Conservation (phyloP, 2,797 vertebrate species). For the Psittacula echo region DNA sequence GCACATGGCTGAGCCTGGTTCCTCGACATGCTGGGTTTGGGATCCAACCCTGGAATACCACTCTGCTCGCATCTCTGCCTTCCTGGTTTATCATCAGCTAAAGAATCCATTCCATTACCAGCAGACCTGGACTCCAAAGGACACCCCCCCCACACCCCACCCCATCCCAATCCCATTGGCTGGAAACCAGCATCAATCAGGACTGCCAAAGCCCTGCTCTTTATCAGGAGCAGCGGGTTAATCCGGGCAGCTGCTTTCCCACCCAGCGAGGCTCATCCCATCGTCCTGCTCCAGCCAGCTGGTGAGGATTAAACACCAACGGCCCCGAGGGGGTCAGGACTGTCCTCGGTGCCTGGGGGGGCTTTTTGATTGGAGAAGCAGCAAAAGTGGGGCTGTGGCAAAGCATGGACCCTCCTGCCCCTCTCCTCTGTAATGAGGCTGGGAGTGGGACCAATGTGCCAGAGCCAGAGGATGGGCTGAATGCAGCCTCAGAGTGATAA, state of each 20-base stretch:
- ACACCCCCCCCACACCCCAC: neutral
- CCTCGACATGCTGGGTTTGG: fast-evolving
- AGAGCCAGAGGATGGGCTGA: neutral
- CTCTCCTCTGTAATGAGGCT: neutral
- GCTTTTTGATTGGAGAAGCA: neutral
- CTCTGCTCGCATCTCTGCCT: neutral
- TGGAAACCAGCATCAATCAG: neutral
- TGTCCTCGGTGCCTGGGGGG: fast-evolving
- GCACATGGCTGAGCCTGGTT: neutral
- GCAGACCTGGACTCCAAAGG: neutral
- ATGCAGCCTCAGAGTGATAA: neutral
- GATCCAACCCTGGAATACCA: neutral
- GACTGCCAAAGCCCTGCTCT: neutral
- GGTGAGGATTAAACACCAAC: neutral
- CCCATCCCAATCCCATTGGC: neutral
- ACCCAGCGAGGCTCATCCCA: neutral
- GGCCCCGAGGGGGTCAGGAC: neutral
- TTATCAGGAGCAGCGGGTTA: neutral
- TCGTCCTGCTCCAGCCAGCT: conserved; percentile 6
- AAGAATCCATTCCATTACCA: fast-evolving
- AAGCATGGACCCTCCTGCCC: neutral
- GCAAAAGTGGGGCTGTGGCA: neutral
- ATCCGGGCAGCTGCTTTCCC: conserved; percentile 25
- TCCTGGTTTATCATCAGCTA: neutral
- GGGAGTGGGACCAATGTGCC: neutral